These are phyloP conservation scores for Caligus rogercresseyi DNA, from an alignment of 1,140 invertebrate species.

Conservation along the genomic window DNA sequence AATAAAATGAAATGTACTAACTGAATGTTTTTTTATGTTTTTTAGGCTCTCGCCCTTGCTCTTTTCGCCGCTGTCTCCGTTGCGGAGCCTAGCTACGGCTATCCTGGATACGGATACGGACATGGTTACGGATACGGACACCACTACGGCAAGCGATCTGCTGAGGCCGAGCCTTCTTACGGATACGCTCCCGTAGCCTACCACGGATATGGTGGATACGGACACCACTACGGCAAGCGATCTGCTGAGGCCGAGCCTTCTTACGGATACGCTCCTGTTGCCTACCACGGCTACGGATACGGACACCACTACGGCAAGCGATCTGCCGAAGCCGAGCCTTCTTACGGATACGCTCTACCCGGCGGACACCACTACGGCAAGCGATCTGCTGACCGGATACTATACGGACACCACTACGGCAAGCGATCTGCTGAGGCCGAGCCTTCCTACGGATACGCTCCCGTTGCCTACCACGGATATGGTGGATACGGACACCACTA, in stretches of 20 bases:
- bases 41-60: background rate
- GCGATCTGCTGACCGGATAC: background rate
- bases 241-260: slow-evolving; percentile 2
- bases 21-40: background rate
- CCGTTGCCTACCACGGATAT: background rate
- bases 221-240: slow-evolving; percentile 2
- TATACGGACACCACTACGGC: slow-evolving; percentile 4
- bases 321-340: slow-evolving; percentile 9
- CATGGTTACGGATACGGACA: background rate
- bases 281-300: background rate
- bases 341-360: background rate
- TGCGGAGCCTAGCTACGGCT: background rate
- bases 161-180: slow-evolving; percentile 2
- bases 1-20: background rate
- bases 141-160: slow-evolving; percentile 1
- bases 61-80: background rate
- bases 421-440: slow-evolving; percentile 5
- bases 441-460: slow-evolving; percentile 1
- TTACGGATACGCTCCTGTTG: background rate
- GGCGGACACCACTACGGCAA: background rate
- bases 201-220: background rate
- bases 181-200: background rate
- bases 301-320: slow-evolving; percentile 5
- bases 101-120: background rate
- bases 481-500: slow-evolving; percentile 1